A percentile compares a stretch with the other conserved stretches of the same genome.
Evolutionary conservation across 2,888 invertebrate genomes (phyloP).

Genomic region (Cantharis nigra): DNA sequence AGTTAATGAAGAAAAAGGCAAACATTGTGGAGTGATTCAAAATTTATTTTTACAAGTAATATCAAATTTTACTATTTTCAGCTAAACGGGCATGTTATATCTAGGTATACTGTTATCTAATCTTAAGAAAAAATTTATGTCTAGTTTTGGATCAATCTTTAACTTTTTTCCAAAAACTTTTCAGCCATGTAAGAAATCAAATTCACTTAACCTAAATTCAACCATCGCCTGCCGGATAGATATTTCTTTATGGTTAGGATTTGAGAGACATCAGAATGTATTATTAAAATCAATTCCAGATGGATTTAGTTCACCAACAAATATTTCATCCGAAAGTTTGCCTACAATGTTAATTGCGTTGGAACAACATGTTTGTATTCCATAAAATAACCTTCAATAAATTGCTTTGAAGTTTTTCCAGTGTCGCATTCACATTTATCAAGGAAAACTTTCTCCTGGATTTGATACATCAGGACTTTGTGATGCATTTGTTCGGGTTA

Average conservation of each 20-base stretch:
- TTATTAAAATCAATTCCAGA: slow-evolving; percentile 41
- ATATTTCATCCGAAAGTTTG: slow-evolving; percentile 8
- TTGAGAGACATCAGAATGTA: slow-evolving; percentile 40
- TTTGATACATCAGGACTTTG: slow-evolving; percentile 59
- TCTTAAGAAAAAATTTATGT: neutral
- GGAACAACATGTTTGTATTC: slow-evolving; percentile 30
- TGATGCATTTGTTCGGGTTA: slow-evolving; percentile 58
- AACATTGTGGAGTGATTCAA: slow-evolving; percentile 43
- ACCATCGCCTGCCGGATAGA: slow-evolving; percentile 42
- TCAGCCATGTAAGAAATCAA: slow-evolving; percentile 9
- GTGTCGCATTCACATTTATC: slow-evolving; percentile 68
- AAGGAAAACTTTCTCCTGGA: slow-evolving; percentile 66
- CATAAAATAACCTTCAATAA: neutral
- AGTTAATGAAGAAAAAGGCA: slow-evolving; percentile 48
- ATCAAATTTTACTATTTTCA: neutral
- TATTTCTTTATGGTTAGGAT: slow-evolving; percentile 46
- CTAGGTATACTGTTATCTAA: neutral
- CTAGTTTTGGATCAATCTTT: neutral
- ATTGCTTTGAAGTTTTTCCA: slow-evolving; percentile 58
- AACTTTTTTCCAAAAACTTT: neutral
- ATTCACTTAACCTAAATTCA: slow-evolving; percentile 1
- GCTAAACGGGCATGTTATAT: neutral
- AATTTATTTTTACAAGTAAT: slow-evolving; percentile 36
- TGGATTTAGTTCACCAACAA: slow-evolving; percentile 35
- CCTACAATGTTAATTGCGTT: slow-evolving; percentile 36